These are phyloP conservation scores for Prietella phreatophila DNA, from an alignment of 2,113 vertebrate genomes.

Conservation along the genomic window DNA sequence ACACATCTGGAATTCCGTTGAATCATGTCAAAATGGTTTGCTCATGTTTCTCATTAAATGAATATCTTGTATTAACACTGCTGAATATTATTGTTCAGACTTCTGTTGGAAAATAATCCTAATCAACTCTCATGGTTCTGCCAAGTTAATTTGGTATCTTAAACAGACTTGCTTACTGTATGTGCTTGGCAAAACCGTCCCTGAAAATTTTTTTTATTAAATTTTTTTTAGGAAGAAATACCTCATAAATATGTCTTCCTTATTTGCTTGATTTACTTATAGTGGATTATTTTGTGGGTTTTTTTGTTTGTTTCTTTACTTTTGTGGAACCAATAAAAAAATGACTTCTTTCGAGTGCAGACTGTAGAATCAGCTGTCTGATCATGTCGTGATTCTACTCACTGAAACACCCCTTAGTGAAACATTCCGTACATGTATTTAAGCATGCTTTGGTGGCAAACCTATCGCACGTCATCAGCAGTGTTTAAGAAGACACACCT, in stretches of 20 bases:
- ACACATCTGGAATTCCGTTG: not conserved
- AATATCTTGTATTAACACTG: not conserved
- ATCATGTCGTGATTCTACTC: not conserved
- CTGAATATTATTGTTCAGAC: not conserved
- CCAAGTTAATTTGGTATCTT: not conserved
- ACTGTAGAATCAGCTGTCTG: not conserved
- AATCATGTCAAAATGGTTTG: slow-evolving; percentile 2
- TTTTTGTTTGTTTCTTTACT: not conserved
- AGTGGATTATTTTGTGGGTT: not conserved
- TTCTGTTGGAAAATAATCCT: not conserved
- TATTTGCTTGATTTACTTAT: too few species aligned
- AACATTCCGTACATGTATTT: not conserved
- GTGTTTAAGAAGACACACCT: not conserved
- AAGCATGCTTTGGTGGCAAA: not conserved
- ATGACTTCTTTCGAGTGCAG: not conserved
- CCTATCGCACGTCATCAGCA: not conserved
- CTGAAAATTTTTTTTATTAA: rapidly evolving
- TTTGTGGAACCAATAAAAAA: not conserved
- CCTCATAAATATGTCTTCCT: too few species aligned
- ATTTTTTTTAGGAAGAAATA: too few species aligned
- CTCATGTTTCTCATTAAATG: slow-evolving; percentile 16
- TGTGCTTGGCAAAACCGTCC: not conserved
- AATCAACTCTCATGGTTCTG: not conserved
- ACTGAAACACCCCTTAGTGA: not conserved
- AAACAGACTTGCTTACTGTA: not conserved